Conservation (phyloP, 2,888 invertebrate genomes). For the Drosophila macrospina region DNA sequence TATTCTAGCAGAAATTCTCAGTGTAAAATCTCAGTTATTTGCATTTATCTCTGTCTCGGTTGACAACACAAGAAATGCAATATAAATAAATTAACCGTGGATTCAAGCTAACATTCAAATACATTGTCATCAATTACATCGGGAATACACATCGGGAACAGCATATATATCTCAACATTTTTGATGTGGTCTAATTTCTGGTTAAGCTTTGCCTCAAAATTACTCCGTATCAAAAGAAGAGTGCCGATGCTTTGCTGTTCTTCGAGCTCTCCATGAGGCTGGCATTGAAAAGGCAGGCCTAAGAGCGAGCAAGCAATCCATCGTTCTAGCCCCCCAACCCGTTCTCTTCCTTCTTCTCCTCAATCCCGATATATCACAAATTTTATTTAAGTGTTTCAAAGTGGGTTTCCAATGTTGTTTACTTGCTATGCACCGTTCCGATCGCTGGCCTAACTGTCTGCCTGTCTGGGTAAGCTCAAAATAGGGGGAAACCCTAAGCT, state of each 20-base stretch:
- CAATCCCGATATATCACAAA: background rate
- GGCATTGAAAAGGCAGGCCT: conserved; percentile 32
- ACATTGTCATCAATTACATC: background rate
- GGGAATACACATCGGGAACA: background rate
- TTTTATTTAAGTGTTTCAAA: conserved; percentile 29
- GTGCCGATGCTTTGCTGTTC: conserved; percentile 42
- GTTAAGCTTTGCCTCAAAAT: conserved; percentile 50
- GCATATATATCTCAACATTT: conserved; percentile 24
- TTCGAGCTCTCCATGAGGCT: conserved; percentile 35
- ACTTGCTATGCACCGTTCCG: conserved; percentile 42
- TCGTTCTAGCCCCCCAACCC: conserved; percentile 36
- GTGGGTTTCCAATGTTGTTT: conserved; percentile 36
- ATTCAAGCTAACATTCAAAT: conserved; percentile 13
- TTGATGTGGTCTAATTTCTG: conserved; percentile 59
- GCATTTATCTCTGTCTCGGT: conserved; percentile 9
- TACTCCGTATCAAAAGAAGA: conserved; percentile 55
- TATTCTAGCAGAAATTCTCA: conserved; percentile 27
- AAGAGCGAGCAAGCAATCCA: conserved; percentile 43
- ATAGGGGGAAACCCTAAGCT: background rate
- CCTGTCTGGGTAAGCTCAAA: conserved; percentile 50
- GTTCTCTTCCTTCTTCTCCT: background rate
- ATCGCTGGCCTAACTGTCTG: conserved; percentile 37
- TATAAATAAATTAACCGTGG: conserved; percentile 34
- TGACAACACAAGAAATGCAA: conserved; percentile 34
- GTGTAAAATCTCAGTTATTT: conserved; percentile 40